Base-by-base conservation (phyloP, 2,888 invertebrate species). In the Trissolcus brochymenae region DNA sequence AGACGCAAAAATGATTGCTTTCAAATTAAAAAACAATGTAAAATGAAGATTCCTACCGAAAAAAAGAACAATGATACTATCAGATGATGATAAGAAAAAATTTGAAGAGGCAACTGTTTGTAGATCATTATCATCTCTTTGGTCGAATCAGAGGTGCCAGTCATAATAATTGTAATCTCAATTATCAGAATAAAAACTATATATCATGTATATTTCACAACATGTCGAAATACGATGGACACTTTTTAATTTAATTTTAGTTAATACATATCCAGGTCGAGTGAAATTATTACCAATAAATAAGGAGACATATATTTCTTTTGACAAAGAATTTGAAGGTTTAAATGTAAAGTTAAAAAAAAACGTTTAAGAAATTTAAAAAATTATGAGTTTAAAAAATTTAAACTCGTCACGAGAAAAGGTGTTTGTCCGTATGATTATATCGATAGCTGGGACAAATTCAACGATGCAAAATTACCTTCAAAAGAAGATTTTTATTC, bases 201-300 rank as follows among this genome's bases (percentile, higher is more conserved):
- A 81, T 88, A 41, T 87, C 87, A 1, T 70, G 86, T 2, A 21
- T 84, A 6, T 84, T 86, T 62, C 86, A 87, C 62, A 86, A 86
- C 79, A 78, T 87, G 11, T 72, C 60, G 4, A 75, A 77, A 3
- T 76, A 81, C 61, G 29, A 29, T 29, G 9, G 70, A 6, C 76
- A 73, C 49, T 83, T 86, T 55, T 71, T 86, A n/a, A 82, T 86
- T 13, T 80, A 21, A 4, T 4, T 21, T 21, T 21, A 4, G 4
- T 21, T 1, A 21, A 29, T 2, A 2, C 35, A 11, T 11, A 17
- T 62, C 67, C 73, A 6, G 82, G 82, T 7, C n/a, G 50, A 9
- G 73, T 85, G 4, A 75, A 56, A 7, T 46, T 87, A 4, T 79
- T 88, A 40, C 81, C 87, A 0, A 51, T 81, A 29, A 86, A 82